Evolutionary conservation across 2,888 invertebrate species (phyloP).

Genomic region (Loripinus fragilis): DNA sequence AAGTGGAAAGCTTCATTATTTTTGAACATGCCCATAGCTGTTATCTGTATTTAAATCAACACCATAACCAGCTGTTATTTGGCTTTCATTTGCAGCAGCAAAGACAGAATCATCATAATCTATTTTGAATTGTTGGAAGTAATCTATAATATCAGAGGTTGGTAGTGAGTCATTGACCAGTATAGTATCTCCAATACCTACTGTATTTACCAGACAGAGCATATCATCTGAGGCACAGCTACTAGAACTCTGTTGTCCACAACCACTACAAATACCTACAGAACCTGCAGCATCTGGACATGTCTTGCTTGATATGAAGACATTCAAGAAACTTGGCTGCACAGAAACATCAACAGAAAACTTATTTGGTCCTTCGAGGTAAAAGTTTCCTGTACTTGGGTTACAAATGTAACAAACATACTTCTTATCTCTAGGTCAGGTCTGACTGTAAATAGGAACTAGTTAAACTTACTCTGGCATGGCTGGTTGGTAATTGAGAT

Average conservation of each 20-base stretch:
- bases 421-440: too few relatives aligned
- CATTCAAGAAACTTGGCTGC: slow-evolving; percentile 7
- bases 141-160: slow-evolving; percentile 22
- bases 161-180: slow-evolving; percentile 5
- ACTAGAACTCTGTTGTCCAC: slow-evolving; percentile 1
- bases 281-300: slow-evolving; percentile 6
- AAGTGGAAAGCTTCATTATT: too few relatives aligned
- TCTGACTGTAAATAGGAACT: too few relatives aligned
- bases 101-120: slow-evolving; percentile 32
- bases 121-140: slow-evolving; percentile 9
- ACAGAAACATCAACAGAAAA: background rate
- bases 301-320: background rate
- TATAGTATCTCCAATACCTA: slow-evolving; percentile 32
- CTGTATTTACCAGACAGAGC: slow-evolving; percentile 25
- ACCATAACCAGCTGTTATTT: slow-evolving; percentile 36
- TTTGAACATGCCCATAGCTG: too few relatives aligned
- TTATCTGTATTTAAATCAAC: slow-evolving; percentile 28
- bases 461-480: slow-evolving; percentile 68
- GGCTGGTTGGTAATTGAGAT: slow-evolving; percentile 65
- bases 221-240: slow-evolving; percentile 7
- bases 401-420: too few relatives aligned
- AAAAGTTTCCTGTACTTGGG: background rate
- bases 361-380: background rate
- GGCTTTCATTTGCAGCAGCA: slow-evolving; percentile 26
- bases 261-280: slow-evolving; percentile 34